These are phyloP conservation scores for Argynnis bischoffii DNA, from an alignment of 2,888 invertebrate genomes.

Conservation along the genomic window DNA sequence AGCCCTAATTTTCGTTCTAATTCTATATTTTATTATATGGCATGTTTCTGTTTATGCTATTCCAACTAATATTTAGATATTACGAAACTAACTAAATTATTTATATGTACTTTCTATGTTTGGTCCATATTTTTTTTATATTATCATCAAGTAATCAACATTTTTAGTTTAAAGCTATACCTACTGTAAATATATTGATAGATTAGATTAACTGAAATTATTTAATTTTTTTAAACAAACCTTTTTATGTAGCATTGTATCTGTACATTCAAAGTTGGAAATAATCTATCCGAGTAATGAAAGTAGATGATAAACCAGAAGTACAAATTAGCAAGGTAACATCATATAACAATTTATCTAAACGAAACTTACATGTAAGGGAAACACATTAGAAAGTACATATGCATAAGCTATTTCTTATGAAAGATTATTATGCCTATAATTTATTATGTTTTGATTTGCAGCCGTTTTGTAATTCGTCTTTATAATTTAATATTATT, in stretches of 20 bases:
- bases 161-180: too few relatives aligned
- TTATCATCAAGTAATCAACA: too few relatives aligned
- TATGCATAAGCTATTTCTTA: constrained; percentile 5
- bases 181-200: too few relatives aligned
- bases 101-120: too few relatives aligned
- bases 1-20: constrained; percentile 16
- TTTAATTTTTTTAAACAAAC: too few relatives aligned
- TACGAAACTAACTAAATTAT: neutral
- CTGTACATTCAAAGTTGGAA: too few relatives aligned
- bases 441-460: constrained; percentile 14
- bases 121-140: too few relatives aligned
- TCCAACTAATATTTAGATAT: neutral
- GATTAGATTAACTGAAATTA: too few relatives aligned
- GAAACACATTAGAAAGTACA: constrained; percentile 18
- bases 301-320: neutral
- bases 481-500: constrained; percentile 7
- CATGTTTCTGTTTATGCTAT: neutral
- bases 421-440: constrained; percentile 18
- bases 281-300: neutral
- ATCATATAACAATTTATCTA: constrained; percentile 4
- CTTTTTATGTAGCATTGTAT: too few relatives aligned
- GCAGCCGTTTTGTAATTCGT: constrained; percentile 2
- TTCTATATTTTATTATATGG: constrained; percentile 5
- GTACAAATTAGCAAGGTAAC: neutral
- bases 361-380: constrained; percentile 5